Evolutionary conservation across 2,888 invertebrate genomes (phyloP).

Genomic region (Chrysopilus asiliformis): DNA sequence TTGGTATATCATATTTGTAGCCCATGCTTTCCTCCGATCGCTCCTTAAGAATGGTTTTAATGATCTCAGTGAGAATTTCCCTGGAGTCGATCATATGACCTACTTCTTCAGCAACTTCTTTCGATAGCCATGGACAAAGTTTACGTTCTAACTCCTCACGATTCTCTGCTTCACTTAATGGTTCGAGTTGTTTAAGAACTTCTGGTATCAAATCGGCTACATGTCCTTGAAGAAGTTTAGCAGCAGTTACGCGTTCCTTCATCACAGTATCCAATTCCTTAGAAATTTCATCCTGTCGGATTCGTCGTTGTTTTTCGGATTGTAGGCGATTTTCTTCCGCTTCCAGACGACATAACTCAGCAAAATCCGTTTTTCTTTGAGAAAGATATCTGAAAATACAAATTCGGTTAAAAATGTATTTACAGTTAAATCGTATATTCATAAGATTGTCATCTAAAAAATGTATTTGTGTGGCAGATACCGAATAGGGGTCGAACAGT

Average conservation of each 20-base stretch:
- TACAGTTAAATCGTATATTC: neutral
- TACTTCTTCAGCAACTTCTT: constrained; percentile 67
- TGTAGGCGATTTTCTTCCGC: constrained; percentile 59
- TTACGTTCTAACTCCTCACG: constrained; percentile 52
- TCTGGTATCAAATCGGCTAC: constrained; percentile 74
- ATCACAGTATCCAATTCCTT: constrained; percentile 53
- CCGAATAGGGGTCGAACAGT: no score
- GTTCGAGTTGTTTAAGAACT: constrained; percentile 60
- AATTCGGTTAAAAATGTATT: neutral
- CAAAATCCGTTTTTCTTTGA: constrained; percentile 66
- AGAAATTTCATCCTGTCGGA: constrained; percentile 56
- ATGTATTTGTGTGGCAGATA: no score
- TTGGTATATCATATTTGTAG: constrained; percentile 37
- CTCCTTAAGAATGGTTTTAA: constrained; percentile 63
- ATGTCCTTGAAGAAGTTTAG: constrained; percentile 73
- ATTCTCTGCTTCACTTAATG: constrained; percentile 30
- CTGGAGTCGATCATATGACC: constrained; percentile 68
- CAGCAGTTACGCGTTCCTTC: constrained; percentile 68
- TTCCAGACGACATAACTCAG: constrained; percentile 67
- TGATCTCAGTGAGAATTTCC: constrained; percentile 66
- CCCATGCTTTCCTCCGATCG: constrained; percentile 53
- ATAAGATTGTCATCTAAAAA: neutral
- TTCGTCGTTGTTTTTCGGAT: constrained; percentile 58
- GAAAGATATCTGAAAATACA: constrained; percentile 34
- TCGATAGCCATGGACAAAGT: constrained; percentile 67